Evolutionary conservation across 2,113 vertebrate genomes (phyloP).

Genomic region (Gymnarchus niloticus): DNA sequence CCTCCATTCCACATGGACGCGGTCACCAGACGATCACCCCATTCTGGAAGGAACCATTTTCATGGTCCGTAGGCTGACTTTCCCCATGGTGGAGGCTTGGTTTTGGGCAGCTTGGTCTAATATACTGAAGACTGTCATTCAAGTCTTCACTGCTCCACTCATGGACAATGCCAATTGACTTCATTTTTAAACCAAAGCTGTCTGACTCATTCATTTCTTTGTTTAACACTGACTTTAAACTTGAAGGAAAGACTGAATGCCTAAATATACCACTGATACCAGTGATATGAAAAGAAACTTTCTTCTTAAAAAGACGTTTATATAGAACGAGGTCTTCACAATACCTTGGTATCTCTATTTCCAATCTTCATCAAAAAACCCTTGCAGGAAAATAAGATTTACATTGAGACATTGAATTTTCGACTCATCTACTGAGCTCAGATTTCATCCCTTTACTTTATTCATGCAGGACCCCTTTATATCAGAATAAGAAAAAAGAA

Average conservation of each 20-base stretch:
- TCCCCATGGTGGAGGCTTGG: conserved; percentile 19
- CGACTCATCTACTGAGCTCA: conserved; percentile 48
- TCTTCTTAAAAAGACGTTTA: neutral
- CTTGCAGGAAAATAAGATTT: conserved; percentile 29
- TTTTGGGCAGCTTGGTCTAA: neutral
- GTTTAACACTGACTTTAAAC: conserved; percentile 10
- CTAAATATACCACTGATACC: neutral
- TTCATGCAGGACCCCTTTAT: conserved; percentile 56
- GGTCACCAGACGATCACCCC: conserved; percentile 42
- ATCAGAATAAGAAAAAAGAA: conserved; percentile 39
- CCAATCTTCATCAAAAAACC: neutral
- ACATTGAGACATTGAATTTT: conserved; percentile 45
- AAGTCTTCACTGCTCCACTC: neutral
- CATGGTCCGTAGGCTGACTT: conserved; percentile 30
- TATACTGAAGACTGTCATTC: neutral
- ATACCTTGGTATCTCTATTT: neutral
- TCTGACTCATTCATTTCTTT: neutral
- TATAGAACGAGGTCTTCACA: neutral
- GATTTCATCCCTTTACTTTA: conserved; percentile 46
- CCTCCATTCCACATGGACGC: conserved; percentile 3
- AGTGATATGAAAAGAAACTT: neutral
- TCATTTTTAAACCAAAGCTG: neutral
- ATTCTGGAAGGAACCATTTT: conserved; percentile 36
- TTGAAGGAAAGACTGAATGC: neutral
- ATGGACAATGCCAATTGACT: neutral